These are phyloP conservation scores for Ficedula albicollis DNA, from an alignment of 2,797 vertebrate genomes.

Conservation along the genomic window DNA sequence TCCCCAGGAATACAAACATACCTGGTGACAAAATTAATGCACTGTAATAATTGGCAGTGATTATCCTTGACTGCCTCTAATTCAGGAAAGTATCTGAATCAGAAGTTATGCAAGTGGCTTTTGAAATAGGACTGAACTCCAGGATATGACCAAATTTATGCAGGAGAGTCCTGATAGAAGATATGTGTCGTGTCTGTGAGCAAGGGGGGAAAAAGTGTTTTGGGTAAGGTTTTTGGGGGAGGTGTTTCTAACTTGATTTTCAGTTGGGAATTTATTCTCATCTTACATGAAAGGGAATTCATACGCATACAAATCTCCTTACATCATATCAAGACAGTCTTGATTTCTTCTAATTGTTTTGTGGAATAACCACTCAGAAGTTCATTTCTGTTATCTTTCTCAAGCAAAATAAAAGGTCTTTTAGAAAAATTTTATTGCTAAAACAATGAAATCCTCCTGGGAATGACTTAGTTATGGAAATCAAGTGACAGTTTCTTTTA, in stretches of 20 bases:
- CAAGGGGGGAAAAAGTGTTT: neutral
- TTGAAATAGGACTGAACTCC: neutral
- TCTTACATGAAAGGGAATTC: conserved; percentile 2
- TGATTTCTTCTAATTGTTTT: conserved; percentile 65
- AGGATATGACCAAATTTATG: neutral
- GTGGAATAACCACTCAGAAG: conserved; percentile 69
- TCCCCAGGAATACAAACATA: neutral
- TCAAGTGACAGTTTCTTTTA: conserved; percentile 80
- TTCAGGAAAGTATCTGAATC: neutral
- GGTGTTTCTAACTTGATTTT: neutral
- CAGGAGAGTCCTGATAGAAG: neutral
- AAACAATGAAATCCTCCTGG: conserved; percentile 77
- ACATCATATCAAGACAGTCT: conserved; percentile 48
- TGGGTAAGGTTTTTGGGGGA: neutral
- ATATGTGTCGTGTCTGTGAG: neutral
- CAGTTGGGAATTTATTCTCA: conserved; percentile 5
- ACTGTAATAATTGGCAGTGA: neutral
- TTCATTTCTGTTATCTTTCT: conserved; percentile 76
- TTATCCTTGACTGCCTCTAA: neutral
- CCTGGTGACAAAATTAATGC: neutral
- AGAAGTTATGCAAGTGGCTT: neutral
- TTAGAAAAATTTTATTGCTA: conserved; percentile 80
- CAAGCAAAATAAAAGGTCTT: conserved; percentile 76
- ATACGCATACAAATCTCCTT: conserved; percentile 27
- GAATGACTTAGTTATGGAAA: conserved; percentile 77